Evolutionary conservation across 2,797 vertebrate species (phyloP), one percentile per base, ranked within the genome.

Genomic region (Pipistrellus pipistrellus): DNA sequence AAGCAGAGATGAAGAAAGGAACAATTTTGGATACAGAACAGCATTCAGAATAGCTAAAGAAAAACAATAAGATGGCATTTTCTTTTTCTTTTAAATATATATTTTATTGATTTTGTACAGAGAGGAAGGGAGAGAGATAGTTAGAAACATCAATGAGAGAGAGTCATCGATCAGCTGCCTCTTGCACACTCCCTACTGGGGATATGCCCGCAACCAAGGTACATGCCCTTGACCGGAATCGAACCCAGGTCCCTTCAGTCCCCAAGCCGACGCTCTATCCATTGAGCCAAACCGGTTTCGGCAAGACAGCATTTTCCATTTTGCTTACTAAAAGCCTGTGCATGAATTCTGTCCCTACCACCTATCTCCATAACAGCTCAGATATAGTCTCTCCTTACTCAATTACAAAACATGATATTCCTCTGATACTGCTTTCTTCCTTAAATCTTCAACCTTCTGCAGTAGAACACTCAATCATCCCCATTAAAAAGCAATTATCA

Each of bases 401-500:
- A 85, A 9, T 30, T 55, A 17, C 7, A 80, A 75, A 73, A 78
- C 13, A 82, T 3, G 32, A 8, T 90, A 57, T 44, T 87, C 30
- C 38, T 81, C 32, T 92, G 59, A 81, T 77, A 21, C 18, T 92
- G 46, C 48, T 82, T 20, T 93, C 51, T 85, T 85, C 57, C 75
- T 41, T 85, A 84, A 88, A 53, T 81, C 62, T 88, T 71, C 53
- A 73, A 12, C 23, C 20, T 21, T 92, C 68, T 75, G 68, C 30
- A 86, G 8, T 12, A 48, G 77, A 90, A 73, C 66, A 80, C 38
- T 76, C 32, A 75, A 8, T 81, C 27, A 88, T 35, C 9, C 48
- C 90, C 78, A 85, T 71, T 76, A 92, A 81, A 81, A 48, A 88
- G 21, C 55, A 91, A 88, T 90, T 85, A 73, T 94, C 91, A 11